Percentiles rank a stretch among this genome's conserved stretches.
Evolutionary conservation across 92 coral and sea anemone genomes (phyloP).

Genomic region (Desmophyllum pertusum): DNA sequence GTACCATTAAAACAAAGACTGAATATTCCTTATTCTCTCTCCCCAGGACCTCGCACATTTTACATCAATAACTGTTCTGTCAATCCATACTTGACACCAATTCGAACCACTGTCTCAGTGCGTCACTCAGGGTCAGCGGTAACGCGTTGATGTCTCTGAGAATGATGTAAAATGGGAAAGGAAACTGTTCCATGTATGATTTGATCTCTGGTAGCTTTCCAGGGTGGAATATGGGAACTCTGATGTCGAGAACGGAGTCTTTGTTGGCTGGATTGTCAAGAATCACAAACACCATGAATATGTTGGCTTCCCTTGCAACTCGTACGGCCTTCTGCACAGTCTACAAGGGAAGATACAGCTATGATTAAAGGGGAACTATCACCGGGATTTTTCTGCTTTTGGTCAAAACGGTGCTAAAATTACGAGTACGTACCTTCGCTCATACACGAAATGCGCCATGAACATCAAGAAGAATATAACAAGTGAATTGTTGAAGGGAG

Average conservation of each 20-base stretch:
- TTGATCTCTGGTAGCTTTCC: slow-evolving; percentile 91
- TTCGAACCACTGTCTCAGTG: slow-evolving; percentile 97
- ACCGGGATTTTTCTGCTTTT: no score
- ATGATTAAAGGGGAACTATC: no score
- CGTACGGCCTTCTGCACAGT: slow-evolving; percentile 90
- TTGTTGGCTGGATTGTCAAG: slow-evolving; percentile 92
- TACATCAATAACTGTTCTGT: neutral
- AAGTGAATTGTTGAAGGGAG: no score
- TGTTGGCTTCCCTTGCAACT: slow-evolving; percentile 80
- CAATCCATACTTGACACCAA: slow-evolving; percentile 82
- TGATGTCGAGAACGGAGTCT: slow-evolving; percentile 96
- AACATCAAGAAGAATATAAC: no score
- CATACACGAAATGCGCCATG: no score
- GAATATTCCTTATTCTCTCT: neutral
- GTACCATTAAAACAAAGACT: no score
- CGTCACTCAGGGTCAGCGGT: slow-evolving; percentile 91
- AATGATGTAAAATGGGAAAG: slow-evolving; percentile 95
- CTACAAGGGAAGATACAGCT: slow-evolving; percentile 44
- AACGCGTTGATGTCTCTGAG: slow-evolving; percentile 92
- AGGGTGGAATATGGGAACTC: slow-evolving; percentile 89
- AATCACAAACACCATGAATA: slow-evolving; percentile 95
- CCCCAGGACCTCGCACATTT: neutral
- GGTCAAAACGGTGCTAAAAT: no score
- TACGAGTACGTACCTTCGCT: no score
- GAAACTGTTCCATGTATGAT: slow-evolving; percentile 96